These are phyloP conservation scores for Drosophila murphyi DNA, from an alignment of 1,140 invertebrate species.

Conservation along the genomic window DNA sequence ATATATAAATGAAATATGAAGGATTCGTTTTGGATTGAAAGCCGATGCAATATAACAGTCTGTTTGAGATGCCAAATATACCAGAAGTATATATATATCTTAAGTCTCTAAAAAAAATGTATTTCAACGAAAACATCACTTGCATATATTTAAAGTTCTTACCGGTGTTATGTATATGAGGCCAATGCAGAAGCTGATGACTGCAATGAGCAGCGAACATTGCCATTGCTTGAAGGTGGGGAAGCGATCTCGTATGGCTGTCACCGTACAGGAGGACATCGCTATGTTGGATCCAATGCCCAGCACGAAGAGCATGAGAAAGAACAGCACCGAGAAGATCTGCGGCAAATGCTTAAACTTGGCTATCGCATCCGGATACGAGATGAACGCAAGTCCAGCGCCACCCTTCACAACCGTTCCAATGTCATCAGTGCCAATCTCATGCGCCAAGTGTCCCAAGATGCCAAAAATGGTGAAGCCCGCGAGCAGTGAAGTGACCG, in stretches of 20 bases:
- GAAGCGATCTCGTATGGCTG: conserved; percentile 90
- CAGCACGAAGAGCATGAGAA: conserved; percentile 93
- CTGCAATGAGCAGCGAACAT: conserved; percentile 86
- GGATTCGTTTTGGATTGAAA: too few species aligned
- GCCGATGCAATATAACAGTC: too few species aligned
- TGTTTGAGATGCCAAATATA: too few species aligned
- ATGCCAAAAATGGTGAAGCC: conserved; percentile 95
- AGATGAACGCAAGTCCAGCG: conserved; percentile 92
- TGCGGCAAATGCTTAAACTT: conserved; percentile 92
- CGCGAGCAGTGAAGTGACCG: conserved; percentile 92
- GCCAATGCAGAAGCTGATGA: conserved; percentile 88
- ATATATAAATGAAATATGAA: neutral
- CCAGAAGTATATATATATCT: too few species aligned
- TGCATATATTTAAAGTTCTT: conserved; percentile 65
- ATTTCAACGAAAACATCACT: too few species aligned
- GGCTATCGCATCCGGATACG: conserved; percentile 95
- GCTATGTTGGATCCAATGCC: conserved; percentile 91
- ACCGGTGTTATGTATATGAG: conserved; percentile 91
- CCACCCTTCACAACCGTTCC: conserved; percentile 87
- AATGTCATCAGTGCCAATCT: conserved; percentile 87
- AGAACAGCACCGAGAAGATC: conserved; percentile 95
- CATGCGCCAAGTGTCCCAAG: conserved; percentile 90
- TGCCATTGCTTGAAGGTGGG: conserved; percentile 87
- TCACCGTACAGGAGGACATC: conserved; percentile 88
- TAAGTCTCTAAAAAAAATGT: too few species aligned